Percentiles rank a stretch among this genome's conserved stretches.
Conservation (phyloP, 2,888 invertebrate species). For the Lepas anatifera region DNA sequence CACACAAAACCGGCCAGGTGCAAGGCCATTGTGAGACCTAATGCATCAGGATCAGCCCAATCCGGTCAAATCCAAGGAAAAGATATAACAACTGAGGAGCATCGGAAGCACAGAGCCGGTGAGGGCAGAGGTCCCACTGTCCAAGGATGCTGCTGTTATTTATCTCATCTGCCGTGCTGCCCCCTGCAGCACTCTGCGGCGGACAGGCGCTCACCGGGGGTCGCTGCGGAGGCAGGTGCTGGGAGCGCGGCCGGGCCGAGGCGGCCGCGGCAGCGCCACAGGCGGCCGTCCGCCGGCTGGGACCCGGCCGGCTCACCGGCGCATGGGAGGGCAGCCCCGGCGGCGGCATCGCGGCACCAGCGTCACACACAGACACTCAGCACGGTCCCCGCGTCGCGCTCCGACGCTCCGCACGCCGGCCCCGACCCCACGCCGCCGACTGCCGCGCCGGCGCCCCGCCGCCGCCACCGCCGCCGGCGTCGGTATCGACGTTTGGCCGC, state of each 20-base stretch:
- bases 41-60: no score
- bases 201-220: neutral
- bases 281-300: neutral
- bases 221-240: neutral
- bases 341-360: neutral
- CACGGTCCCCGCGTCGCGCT: neutral
- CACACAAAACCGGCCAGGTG: no score
- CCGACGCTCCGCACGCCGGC: neutral
- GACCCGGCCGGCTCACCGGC: neutral
- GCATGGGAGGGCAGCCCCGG: neutral
- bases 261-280: no score
- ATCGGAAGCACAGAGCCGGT: no score
- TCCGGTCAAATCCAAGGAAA: no score
- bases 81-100: no score
- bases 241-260: neutral
- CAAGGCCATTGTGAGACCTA: no score
- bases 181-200: no score
- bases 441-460: neutral
- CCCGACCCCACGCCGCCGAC: neutral
- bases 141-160: no score
- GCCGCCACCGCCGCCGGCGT: neutral
- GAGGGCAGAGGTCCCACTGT: no score
- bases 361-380: neutral
- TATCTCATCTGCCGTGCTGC: no score
- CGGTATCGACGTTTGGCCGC: neutral